Percentiles rank a stretch among this genome's conserved stretches.
phyloP scores from a whole-genome alignment of 2,797 vertebrate species.

The Alectoris magna region DNA sequence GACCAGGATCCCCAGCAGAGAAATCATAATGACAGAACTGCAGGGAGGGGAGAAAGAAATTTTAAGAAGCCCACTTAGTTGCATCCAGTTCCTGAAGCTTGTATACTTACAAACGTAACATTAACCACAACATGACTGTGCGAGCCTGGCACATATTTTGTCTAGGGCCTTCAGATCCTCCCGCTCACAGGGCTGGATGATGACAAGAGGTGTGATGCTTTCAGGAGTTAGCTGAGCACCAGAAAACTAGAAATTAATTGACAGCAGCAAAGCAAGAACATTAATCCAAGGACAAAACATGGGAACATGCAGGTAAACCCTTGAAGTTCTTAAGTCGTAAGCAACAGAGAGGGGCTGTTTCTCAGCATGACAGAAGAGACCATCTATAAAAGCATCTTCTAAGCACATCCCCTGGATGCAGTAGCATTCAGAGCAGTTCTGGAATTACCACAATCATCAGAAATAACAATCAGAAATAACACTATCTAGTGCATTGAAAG shows the following conservation, averaged over 20 bases:
- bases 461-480: not conserved
- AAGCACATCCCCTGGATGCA: not conserved
- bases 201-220: not conserved
- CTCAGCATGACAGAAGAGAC: accelerated
- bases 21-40: not conserved
- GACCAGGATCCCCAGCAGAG: not conserved
- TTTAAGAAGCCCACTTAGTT: not conserved
- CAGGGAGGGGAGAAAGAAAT: no score
- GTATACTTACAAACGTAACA: not conserved
- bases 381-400: not conserved
- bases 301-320: not conserved
- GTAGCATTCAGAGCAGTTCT: not conserved
- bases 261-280: not conserved
- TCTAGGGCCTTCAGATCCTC: not conserved
- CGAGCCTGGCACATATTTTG: not conserved
- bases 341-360: not conserved
- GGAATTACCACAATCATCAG: not conserved
- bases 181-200: not conserved
- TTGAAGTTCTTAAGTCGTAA: not conserved
- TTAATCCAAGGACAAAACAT: not conserved
- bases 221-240: not conserved
- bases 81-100: not conserved
- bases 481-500: not conserved
- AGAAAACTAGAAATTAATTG: not conserved
- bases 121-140: not conserved